Evolutionary conservation across 1,140 invertebrate genomes (phyloP), one percentile per base, ranked within the genome.

Genomic region (Drosophila truncata): DNA sequence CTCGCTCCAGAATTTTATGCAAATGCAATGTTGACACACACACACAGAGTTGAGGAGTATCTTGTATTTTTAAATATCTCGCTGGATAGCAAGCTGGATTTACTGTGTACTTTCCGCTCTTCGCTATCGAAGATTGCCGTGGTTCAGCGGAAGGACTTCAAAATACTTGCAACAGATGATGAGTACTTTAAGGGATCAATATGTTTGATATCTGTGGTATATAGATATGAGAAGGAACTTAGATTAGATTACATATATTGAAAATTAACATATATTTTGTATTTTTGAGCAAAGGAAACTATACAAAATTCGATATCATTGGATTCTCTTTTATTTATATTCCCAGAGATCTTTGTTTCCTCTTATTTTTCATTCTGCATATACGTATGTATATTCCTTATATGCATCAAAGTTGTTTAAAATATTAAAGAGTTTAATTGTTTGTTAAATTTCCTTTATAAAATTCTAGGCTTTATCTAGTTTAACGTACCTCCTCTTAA

Each of bases 11-110:
- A 84, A 84, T 73, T 78, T 80, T 83, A 91, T 91, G 88, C 87
- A 91, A 91, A 91, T 91, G 60, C 80, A 76, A 63, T 84, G 70
- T 82, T 84, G 61, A 82, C 78, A 82, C 62, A 66, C 64, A 69
- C 55, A 59, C 42, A 23, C 37, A 71, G 41, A 41, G 50, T 10
- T 61, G 55, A 31, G 29, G 23, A 60, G 33, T 55, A 37, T 55
- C 31, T 23, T 55, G 52, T 35, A 20, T 49, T 64, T 31, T 54
- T 23, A 41, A 57, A 23, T 41, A 52, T 76, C 59, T 80, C 57
- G 73, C 66, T 61, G 66, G 63, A 47, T 33, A 11, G 8, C 35
- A 70, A 66, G 23, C 73, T 72, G 62, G 49, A 39, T 74, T 75
- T 75, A 44, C 49, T 29, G 29, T 37, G 31, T 42, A 50, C 41